A percentile compares a stretch with the other conserved stretches of the same genome.
Evolutionary conservation across 2,113 vertebrate species (phyloP).

Genomic region (Nerophis lumbriciformis): DNA sequence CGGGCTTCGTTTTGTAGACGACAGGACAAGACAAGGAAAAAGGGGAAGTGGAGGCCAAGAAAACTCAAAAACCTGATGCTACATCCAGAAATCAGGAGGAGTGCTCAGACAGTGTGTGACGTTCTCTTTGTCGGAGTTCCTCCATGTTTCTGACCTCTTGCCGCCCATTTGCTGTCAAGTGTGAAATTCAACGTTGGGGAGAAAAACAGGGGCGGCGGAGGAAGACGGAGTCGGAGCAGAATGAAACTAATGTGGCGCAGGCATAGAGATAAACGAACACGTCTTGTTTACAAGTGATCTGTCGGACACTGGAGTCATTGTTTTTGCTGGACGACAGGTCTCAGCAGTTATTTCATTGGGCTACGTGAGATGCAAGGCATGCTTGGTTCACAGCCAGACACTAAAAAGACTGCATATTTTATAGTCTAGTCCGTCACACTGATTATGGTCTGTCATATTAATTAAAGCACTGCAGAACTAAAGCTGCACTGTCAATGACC

Average conservation of each 20-base stretch:
- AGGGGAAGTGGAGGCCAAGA: slow-evolving; percentile 7
- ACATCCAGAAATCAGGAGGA: slow-evolving; percentile 25
- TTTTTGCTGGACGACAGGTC: slow-evolving; percentile 42
- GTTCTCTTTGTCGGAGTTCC: slow-evolving; percentile 19
- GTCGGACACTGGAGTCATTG: slow-evolving; percentile 15
- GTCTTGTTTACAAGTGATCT: slow-evolving; percentile 3
- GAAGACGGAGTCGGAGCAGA: background rate
- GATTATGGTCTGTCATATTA: slow-evolving; percentile 11
- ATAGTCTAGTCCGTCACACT: background rate
- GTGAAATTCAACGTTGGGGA: slow-evolving; percentile 41
- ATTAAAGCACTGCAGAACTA: slow-evolving; percentile 17
- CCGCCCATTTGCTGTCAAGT: slow-evolving; percentile 22
- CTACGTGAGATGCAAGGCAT: slow-evolving; percentile 53
- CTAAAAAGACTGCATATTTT: slow-evolving; percentile 1
- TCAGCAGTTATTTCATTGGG: slow-evolving; percentile 43
- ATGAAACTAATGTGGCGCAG: slow-evolving; percentile 14
- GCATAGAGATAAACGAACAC: background rate
- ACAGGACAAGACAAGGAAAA: slow-evolving; percentile 23
- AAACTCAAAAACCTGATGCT: slow-evolving; percentile 51
- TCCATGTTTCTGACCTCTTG: slow-evolving; percentile 7
- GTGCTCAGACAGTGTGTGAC: slow-evolving; percentile 35
- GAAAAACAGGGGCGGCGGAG: slow-evolving; percentile 11
- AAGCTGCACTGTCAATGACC: background rate
- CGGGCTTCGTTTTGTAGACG: slow-evolving; percentile 47
- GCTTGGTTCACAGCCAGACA: slow-evolving; percentile 43